Conservation (phyloP, 2,888 invertebrate species). For the Noctuana brunneofusca region DNA sequence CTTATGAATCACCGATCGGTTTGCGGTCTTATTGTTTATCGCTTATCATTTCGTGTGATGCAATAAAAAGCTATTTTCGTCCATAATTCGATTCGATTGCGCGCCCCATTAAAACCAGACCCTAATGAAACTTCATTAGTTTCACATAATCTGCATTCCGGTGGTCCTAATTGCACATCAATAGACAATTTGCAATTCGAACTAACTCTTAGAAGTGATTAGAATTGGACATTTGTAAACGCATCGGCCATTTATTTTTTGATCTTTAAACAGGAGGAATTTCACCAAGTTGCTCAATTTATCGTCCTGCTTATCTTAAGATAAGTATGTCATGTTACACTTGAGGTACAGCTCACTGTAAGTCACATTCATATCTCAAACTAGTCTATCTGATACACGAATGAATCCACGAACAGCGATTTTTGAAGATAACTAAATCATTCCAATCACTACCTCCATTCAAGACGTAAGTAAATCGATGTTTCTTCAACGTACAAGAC, state of each 20-base stretch:
- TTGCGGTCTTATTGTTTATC: neutral
- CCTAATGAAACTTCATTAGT: slow-evolving; percentile 21
- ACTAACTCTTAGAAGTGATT: slow-evolving; percentile 23
- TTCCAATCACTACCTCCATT: too few relatives aligned
- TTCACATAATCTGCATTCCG: slow-evolving; percentile 25
- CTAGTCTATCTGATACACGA: neutral
- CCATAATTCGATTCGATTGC: slow-evolving; percentile 10
- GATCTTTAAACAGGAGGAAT: slow-evolving; percentile 17
- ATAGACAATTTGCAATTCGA: slow-evolving; percentile 16
- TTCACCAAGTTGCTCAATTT: slow-evolving; percentile 13
- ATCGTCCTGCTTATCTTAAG: slow-evolving; percentile 18
- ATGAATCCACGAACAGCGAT: neutral
- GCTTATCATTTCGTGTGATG: neutral
- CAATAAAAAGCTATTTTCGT: slow-evolving; percentile 12
- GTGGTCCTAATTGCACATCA: slow-evolving; percentile 28
- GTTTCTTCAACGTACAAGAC: too few relatives aligned
- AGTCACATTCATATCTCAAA: slow-evolving; percentile 6
- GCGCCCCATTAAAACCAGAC: slow-evolving; percentile 24
- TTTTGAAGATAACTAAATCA: neutral
- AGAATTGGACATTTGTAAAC: slow-evolving; percentile 20
- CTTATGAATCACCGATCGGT: neutral
- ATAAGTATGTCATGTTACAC: slow-evolving; percentile 19
- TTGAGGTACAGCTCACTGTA: neutral
- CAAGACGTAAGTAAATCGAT: too few relatives aligned
- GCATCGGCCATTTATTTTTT: slow-evolving; percentile 4